A percentile compares a stretch with the other conserved stretches of the same genome.
Evolutionary conservation across 2,888 invertebrate species (phyloP).

Genomic region (Ormyrus nitidulus): DNA sequence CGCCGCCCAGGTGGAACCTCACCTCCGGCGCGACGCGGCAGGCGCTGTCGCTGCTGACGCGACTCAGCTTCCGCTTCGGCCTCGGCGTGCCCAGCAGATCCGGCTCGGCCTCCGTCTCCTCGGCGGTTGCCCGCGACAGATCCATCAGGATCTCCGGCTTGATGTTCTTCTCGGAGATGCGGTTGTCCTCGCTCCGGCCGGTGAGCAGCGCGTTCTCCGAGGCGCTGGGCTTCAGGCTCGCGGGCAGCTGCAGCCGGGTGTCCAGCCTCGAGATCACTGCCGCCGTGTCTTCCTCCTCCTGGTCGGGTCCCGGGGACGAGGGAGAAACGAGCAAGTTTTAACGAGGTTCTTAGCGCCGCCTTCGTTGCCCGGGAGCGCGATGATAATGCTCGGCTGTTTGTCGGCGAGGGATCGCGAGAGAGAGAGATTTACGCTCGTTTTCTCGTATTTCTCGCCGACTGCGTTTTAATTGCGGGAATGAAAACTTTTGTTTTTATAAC

Average conservation of each 20-base stretch:
- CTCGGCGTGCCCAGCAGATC: slow-evolving; percentile 70
- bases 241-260: neutral
- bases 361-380: neutral
- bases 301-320: neutral
- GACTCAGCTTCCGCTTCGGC: slow-evolving; percentile 67
- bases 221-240: slow-evolving; percentile 61
- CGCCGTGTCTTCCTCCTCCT: slow-evolving; percentile 23
- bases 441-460: neutral
- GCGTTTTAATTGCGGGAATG: neutral
- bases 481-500: neutral
- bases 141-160: slow-evolving; percentile 75
- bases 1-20: slow-evolving; percentile 36
- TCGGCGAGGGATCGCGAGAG: too few species aligned
- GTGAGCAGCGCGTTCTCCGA: slow-evolving; percentile 65
- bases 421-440: too few species aligned
- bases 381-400: neutral
- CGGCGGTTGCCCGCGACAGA: slow-evolving; percentile 72
- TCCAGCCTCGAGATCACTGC: slow-evolving; percentile 7
- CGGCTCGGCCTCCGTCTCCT: slow-evolving; percentile 72
- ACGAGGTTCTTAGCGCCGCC: neutral
- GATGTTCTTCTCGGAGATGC: slow-evolving; percentile 72
- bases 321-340: neutral
- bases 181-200: slow-evolving; percentile 59
- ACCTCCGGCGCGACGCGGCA: slow-evolving; percentile 16
- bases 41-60: slow-evolving; percentile 60